Percentiles rank a stretch among this genome's conserved stretches.
Conservation (phyloP, 2,113 vertebrate genomes). For the Silurus glanis region DNA sequence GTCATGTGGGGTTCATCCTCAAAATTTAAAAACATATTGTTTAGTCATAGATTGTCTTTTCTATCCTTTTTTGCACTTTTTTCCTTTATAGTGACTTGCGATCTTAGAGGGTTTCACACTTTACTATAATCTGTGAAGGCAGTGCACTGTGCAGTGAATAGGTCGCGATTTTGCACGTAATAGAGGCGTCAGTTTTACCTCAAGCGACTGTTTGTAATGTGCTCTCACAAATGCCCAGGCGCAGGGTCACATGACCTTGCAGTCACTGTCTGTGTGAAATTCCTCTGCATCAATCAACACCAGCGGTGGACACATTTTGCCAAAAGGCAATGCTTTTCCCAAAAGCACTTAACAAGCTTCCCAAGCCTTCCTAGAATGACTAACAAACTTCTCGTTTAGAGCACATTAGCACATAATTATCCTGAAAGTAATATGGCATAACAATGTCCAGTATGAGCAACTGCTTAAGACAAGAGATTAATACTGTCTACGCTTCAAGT, state of each 20-base stretch:
- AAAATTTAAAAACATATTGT: too few relatives aligned
- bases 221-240: background rate
- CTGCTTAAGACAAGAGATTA: background rate
- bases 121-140: background rate
- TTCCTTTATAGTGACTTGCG: too few relatives aligned
- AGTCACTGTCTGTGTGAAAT: constrained; percentile 47
- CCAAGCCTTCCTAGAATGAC: constrained; percentile 2
- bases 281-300: constrained; percentile 39
- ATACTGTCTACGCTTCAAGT: background rate
- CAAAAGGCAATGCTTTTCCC: constrained; percentile 26
- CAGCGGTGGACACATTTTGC: constrained; percentile 33
- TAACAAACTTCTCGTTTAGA: background rate
- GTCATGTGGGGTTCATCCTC: too few relatives aligned
- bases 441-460: background rate
- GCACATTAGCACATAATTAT: constrained; percentile 4
- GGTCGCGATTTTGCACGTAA: background rate
- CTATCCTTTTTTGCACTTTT: background rate
- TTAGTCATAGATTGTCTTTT: too few relatives aligned
- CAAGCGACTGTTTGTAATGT: background rate
- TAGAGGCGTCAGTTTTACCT: background rate
- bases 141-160: background rate
- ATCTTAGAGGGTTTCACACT: background rate
- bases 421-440: too few relatives aligned
- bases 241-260: constrained; percentile 21
- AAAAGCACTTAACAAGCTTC: constrained; percentile 25